These are phyloP conservation scores for Clarias gariepinus DNA, from an alignment of 2,113 vertebrate species.

Conservation along the genomic window DNA sequence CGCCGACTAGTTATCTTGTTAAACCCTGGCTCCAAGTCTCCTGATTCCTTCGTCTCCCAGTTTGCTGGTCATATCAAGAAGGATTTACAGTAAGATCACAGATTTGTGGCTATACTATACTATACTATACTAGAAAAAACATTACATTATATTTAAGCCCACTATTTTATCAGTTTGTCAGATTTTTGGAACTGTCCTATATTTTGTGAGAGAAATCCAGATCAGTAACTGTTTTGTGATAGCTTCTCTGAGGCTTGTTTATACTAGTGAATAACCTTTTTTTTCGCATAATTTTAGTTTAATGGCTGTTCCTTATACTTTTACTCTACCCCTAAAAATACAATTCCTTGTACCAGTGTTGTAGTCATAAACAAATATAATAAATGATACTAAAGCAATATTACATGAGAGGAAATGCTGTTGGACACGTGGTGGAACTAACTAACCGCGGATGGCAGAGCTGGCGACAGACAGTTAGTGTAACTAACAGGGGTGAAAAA, in stretches of 20 bases:
- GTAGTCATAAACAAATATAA: not conserved
- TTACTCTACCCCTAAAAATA: not conserved
- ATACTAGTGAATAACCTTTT: not conserved
- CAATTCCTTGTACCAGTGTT: not conserved
- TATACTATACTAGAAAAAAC: not conserved
- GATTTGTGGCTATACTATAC: not conserved
- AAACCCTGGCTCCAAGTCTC: no score
- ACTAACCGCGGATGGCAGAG: no score
- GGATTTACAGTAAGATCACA: not conserved
- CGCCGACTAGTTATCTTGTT: no score
- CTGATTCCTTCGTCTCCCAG: no score
- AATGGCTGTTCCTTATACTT: not conserved
- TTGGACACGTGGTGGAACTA: no score
- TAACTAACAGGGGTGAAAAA: no score
- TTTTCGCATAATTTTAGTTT: not conserved
- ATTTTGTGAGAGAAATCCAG: not conserved
- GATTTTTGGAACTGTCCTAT: not conserved
- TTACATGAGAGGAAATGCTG: no score
- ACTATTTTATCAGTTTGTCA: not conserved
- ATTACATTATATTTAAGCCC: not conserved
- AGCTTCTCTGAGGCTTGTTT: not conserved
- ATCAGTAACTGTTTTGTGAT: no score
- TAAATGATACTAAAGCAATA: no score
- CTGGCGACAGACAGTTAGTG: no score
- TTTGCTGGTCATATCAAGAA: no score